phyloP scores from a whole-genome alignment of 2,888 invertebrate genomes.

The Lypha dubia region DNA sequence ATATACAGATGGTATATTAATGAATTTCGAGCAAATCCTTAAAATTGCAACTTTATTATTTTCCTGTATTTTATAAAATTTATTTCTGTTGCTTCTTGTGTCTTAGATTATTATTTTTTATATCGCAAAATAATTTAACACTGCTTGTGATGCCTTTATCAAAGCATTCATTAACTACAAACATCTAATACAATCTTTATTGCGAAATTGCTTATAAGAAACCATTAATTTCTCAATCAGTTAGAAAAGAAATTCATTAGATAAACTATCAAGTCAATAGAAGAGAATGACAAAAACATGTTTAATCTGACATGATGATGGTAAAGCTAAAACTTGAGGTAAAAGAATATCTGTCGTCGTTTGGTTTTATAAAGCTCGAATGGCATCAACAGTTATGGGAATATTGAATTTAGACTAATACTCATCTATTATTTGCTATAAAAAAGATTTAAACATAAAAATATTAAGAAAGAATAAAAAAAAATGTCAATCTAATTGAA shows the following conservation, averaged over 20 bases:
- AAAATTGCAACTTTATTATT: too few relatives aligned
- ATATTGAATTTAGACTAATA: slow-evolving; percentile 60
- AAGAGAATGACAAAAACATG: slow-evolving; percentile 69
- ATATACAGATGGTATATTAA: too few relatives aligned
- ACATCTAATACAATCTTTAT: slow-evolving; percentile 1
- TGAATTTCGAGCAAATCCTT: too few relatives aligned
- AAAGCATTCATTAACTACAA: not conserved
- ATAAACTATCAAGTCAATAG: slow-evolving; percentile 64
- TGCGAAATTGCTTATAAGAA: slow-evolving; percentile 57
- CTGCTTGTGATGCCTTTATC: slow-evolving; percentile 3
- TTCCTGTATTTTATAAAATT: too few relatives aligned
- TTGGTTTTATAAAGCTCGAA: not conserved
- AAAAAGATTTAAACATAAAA: slow-evolving; percentile 38
- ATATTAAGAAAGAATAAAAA: slow-evolving; percentile 71
- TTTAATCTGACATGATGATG: slow-evolving; percentile 61
- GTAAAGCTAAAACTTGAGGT: slow-evolving; percentile 24
- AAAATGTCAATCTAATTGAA: slow-evolving; percentile 83
- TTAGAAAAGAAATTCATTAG: slow-evolving; percentile 66
- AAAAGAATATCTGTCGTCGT: slow-evolving; percentile 19
- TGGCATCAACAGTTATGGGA: slow-evolving; percentile 56
- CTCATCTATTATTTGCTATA: not conserved
- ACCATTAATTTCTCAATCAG: slow-evolving; percentile 69
- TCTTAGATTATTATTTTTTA: not conserved
- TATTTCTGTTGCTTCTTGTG: not conserved
- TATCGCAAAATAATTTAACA: not conserved